phyloP scores from a whole-genome alignment of 2,797 vertebrate genomes.

The Columba guinea region DNA sequence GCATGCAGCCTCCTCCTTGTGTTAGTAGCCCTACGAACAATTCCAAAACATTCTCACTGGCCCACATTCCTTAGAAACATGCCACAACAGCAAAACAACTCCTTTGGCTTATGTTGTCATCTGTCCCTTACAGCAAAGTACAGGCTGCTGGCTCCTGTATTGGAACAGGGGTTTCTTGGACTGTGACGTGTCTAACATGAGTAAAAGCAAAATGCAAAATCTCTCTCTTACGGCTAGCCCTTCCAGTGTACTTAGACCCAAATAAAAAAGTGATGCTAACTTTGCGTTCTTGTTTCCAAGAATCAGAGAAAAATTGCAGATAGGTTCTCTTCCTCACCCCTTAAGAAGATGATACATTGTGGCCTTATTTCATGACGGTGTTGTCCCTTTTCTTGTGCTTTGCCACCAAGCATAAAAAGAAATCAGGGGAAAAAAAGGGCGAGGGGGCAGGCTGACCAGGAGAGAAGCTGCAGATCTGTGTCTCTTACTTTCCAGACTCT shows the following conservation, averaged over 20 bases:
- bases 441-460: fast-evolving
- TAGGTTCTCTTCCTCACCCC: neutral
- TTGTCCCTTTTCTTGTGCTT: neutral
- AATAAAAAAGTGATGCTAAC: neutral
- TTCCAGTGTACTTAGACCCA: neutral
- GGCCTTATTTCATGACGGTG: neutral
- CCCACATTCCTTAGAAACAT: neutral
- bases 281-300: neutral
- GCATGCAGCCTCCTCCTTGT: neutral
- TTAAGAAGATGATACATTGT: neutral
- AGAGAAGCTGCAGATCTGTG: neutral
- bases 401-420: neutral
- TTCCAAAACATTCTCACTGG: neutral
- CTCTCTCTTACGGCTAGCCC: neutral
- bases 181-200: neutral
- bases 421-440: fast-evolving
- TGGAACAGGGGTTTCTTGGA: neutral
- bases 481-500: neutral
- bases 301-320: neutral
- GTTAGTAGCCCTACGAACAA: neutral
- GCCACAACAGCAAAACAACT: neutral
- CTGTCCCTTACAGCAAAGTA: neutral
- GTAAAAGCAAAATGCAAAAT: neutral
- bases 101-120: neutral
- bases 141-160: neutral